Evolutionary conservation across 2,113 vertebrate species (phyloP).

Genomic region (Parus major): DNA sequence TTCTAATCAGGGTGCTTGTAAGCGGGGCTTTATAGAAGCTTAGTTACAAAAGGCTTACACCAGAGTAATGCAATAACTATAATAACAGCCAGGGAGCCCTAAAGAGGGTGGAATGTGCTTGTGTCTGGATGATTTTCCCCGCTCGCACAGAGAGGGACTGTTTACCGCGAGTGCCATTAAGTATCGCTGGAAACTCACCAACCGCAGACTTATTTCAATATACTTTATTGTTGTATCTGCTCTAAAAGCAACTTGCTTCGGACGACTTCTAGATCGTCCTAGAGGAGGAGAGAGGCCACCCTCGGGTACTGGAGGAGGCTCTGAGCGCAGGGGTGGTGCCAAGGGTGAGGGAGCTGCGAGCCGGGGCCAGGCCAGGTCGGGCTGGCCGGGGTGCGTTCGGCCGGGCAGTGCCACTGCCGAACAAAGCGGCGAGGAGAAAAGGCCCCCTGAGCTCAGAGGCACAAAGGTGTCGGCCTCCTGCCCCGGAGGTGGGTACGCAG

Average conservation of each 20-base stretch:
- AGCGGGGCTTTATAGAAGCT: conserved; percentile 68
- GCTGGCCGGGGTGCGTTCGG: neutral
- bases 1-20: conserved; percentile 66
- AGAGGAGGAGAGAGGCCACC: neutral
- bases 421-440: neutral
- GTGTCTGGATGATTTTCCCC: conserved; percentile 75
- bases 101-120: conserved; percentile 66
- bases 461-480: neutral
- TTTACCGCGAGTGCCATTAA: conserved; percentile 70
- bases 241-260: conserved; percentile 39
- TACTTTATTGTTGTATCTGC: conserved; percentile 62
- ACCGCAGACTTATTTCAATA: conserved; percentile 67
- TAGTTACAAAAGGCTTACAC: conserved; percentile 71
- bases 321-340: neutral
- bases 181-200: conserved; percentile 69
- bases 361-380: neutral
- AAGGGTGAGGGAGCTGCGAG: neutral
- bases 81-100: conserved; percentile 63
- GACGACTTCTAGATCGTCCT: neutral
- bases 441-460: neutral
- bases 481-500: neutral
- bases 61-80: conserved; percentile 68
- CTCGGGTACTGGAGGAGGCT: neutral
- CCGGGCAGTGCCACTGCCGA: neutral
- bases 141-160: conserved; percentile 70